These are phyloP conservation scores for Neodiprion pinetum DNA, from an alignment of 1,140 invertebrate species.

Conservation along the genomic window DNA sequence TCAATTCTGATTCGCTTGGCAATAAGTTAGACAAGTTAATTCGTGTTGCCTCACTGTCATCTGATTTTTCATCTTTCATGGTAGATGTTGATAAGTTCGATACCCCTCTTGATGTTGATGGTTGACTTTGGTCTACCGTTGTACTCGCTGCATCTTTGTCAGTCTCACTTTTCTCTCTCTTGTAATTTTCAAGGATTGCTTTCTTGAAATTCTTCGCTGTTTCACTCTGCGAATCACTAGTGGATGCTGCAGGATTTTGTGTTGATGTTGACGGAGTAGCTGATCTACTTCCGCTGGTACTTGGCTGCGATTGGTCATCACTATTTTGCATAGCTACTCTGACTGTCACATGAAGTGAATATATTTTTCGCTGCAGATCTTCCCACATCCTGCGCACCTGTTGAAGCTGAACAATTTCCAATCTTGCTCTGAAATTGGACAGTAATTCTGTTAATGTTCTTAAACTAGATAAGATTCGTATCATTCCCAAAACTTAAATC, in stretches of 20 bases:
- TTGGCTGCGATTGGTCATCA: constrained; percentile 24
- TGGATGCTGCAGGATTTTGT: constrained; percentile 21
- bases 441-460: background rate
- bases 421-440: constrained; percentile 44
- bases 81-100: background rate
- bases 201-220: constrained; percentile 44
- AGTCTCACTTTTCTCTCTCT: constrained; percentile 34
- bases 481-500: background rate
- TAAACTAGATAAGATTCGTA: background rate
- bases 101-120: constrained; percentile 15
- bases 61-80: constrained; percentile 4
- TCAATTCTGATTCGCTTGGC: constrained; percentile 36
- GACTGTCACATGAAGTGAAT: constrained; percentile 61
- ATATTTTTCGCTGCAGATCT: constrained; percentile 67
- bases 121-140: constrained; percentile 16
- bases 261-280: constrained; percentile 25
- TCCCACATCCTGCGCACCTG: constrained; percentile 70
- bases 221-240: constrained; percentile 30
- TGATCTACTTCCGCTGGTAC: constrained; percentile 24
- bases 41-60: constrained; percentile 22
- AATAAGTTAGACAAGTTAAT: constrained; percentile 34
- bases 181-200: constrained; percentile 40
- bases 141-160: background rate
- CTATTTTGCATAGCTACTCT: constrained; percentile 43
- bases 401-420: constrained; percentile 63